phyloP scores from a whole-genome alignment of 2,888 invertebrate genomes.

The Leucophora obtusa region DNA sequence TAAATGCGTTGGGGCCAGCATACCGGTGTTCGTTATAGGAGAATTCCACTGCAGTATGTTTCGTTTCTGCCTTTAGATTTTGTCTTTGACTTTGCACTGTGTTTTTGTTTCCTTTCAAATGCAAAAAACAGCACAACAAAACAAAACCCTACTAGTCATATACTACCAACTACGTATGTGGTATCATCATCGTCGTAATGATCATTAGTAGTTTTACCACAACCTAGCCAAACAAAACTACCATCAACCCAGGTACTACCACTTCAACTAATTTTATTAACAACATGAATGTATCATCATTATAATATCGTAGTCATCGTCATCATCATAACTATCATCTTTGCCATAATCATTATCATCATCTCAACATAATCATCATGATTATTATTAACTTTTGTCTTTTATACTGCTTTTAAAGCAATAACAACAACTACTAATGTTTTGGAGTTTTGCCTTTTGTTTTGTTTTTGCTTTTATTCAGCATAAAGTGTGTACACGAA shows the following conservation, averaged over 20 bases:
- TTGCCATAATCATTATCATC: conserved; percentile 1
- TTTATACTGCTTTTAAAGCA: conserved; percentile 25
- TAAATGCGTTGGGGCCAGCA: too few relatives aligned
- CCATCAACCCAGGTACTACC: background rate
- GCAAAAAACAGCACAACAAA: background rate
- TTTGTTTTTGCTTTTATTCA: conserved; percentile 25
- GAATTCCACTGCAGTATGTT: too few relatives aligned
- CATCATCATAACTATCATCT: conserved; percentile 8
- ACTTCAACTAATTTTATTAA: background rate
- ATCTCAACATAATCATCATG: background rate
- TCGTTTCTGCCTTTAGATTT: background rate
- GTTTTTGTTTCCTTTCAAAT: conserved; percentile 42
- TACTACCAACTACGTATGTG: background rate
- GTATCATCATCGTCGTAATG: background rate
- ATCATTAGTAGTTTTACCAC: background rate
- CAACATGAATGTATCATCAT: background rate
- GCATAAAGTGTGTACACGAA: conserved; percentile 1
- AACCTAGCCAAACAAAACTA: background rate
- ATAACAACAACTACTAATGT: conserved; percentile 45
- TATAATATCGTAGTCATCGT: conserved; percentile 20
- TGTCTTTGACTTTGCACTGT: conserved; percentile 10
- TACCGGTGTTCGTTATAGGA: too few relatives aligned
- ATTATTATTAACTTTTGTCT: conserved; percentile 1
- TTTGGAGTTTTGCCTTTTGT: conserved; percentile 52
- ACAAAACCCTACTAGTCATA: conserved; percentile 3